Base-by-base conservation (phyloP, 2,113 vertebrate genomes). In the Ibidorhyncha struthersii region DNA sequence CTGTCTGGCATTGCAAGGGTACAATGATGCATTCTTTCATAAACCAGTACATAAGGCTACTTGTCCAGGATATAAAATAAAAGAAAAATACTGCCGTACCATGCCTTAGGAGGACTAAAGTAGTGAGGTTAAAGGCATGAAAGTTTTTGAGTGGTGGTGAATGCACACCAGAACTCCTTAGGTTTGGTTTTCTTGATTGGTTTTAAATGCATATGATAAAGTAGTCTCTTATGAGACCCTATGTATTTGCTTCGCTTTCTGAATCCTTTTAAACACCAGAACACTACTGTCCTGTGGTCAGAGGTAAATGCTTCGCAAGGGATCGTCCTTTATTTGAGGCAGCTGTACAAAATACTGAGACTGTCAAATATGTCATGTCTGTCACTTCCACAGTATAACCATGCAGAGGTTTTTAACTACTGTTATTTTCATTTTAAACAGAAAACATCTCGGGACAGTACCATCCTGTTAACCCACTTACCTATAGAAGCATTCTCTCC, bases 41-140 rank as follows among this genome's bases (percentile, higher is more conserved):
- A 95, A 82, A 95, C 84, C 94, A 85, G 73, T 69, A 93, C 66
- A 19, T 95, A 97, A 97, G 97, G 96, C 95, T 97, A 94, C 82
- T 91, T 95, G 82, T 93, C 89, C 84, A 58, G 89, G 66, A 53
- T 72, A 93, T 16, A 79, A 87, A 76, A 71, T 7, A 82, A 41
- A 89, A 65, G 6, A 83, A 70, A 53, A 93, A 91, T 91, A 91
- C 95, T 95, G 90, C 62, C 90, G 95, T 96, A 96, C 96, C 86
- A 36, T 61, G 84, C 85, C 81, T 86, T 66, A 63, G 67, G 82
- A 94, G 90, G 86, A 92, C 61, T 59, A 50, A 82, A 88, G 73
- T 45, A 80, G 74, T 50, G 89, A 95, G 94, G 86, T 85, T 95
- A 91, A 96, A 96, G 95, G 95, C 96, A 91, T 93, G 91, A 86